phyloP scores from a whole-genome alignment of 1,140 invertebrate genomes.

The Psilanteris sp. region DNA sequence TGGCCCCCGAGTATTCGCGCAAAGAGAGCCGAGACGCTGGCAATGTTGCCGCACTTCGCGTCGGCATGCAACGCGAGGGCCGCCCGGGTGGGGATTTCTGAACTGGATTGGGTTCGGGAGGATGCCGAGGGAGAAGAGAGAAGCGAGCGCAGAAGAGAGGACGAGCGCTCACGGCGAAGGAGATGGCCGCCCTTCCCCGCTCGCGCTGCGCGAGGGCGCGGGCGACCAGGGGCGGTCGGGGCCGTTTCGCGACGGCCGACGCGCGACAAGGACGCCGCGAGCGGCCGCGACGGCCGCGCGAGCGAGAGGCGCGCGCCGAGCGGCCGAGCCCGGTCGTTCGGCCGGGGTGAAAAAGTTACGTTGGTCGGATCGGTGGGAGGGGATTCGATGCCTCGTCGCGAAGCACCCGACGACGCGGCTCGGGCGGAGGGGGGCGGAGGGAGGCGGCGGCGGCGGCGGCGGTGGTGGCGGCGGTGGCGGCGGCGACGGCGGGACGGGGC shows the following conservation, averaged over 20 bases:
- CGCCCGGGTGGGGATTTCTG: constrained; percentile 48
- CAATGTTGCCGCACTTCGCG: constrained; percentile 50
- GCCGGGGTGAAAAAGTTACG: constrained; percentile 52
- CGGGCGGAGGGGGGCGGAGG: too few relatives aligned
- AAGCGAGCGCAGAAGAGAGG: constrained; percentile 3
- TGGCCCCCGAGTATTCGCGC: constrained; percentile 51
- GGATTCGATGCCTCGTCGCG: too few relatives aligned
- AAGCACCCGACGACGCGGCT: too few relatives aligned
- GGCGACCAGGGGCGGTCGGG: background rate
- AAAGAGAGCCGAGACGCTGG: constrained; percentile 49
- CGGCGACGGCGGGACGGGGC: too few relatives aligned
- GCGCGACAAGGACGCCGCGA: background rate
- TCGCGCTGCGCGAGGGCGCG: background rate
- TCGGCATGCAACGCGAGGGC: constrained; percentile 40
- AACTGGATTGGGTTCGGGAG: constrained; percentile 54
- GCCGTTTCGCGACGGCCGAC: background rate
- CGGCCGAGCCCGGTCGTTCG: constrained; percentile 48
- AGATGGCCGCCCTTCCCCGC: constrained; percentile 23
- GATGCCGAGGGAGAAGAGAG: constrained; percentile 7
- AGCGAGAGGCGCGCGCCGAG: constrained; percentile 2
- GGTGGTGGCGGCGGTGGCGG: too few relatives aligned
- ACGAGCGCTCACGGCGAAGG: constrained; percentile 34
- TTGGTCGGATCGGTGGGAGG: constrained; percentile 18
- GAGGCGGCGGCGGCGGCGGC: too few relatives aligned
- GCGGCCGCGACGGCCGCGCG: constrained; percentile 1